Evolutionary conservation across 2,113 vertebrate genomes (phyloP).

Genomic region (Myiozetetes cayanensis): DNA sequence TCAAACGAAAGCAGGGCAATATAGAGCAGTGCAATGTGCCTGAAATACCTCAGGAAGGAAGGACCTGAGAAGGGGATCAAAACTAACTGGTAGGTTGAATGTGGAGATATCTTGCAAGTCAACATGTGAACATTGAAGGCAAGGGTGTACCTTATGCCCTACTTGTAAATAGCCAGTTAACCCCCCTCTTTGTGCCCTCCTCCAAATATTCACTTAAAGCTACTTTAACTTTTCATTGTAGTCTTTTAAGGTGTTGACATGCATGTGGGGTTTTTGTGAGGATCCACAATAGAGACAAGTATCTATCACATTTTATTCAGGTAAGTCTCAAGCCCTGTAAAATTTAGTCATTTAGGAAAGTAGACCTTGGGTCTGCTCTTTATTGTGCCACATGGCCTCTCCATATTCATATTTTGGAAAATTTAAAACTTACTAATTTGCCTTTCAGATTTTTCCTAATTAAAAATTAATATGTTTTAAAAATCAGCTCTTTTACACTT

Average conservation of each 20-base stretch:
- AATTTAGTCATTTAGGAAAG: background rate
- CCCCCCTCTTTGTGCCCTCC: background rate
- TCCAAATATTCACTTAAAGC: background rate
- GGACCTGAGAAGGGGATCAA: background rate
- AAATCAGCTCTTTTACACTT: slow-evolving; percentile 67
- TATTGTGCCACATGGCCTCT: background rate
- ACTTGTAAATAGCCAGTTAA: background rate
- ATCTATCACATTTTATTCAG: background rate
- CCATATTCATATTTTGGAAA: slow-evolving; percentile 45
- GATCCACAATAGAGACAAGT: background rate
- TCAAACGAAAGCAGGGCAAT: background rate
- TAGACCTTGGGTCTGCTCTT: background rate
- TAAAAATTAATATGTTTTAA: slow-evolving; percentile 72
- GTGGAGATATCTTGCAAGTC: background rate
- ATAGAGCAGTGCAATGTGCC: background rate
- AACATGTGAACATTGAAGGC: background rate
- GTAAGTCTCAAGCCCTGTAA: background rate
- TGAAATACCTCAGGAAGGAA: background rate
- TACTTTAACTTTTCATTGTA: background rate
- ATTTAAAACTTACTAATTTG: slow-evolving; percentile 66
- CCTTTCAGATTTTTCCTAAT: slow-evolving; percentile 72
- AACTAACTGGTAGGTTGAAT: background rate
- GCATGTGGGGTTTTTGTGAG: background rate
- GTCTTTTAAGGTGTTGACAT: background rate
- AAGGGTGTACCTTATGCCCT: background rate